These are phyloP conservation scores for Pongo pygmaeus DNA, from an alignment of 2,113 vertebrate genomes.

Conservation along the genomic window DNA sequence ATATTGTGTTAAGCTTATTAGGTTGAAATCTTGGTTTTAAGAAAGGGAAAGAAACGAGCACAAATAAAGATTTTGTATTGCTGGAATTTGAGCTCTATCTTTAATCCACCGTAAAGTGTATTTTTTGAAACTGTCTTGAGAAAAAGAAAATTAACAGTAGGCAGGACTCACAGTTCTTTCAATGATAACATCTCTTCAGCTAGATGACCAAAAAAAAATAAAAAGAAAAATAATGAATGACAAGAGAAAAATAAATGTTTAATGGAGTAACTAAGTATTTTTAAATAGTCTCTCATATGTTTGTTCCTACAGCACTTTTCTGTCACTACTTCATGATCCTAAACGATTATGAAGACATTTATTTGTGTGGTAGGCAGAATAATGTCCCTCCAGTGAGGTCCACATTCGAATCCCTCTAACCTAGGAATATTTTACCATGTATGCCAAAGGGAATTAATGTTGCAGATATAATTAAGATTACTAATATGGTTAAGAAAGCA, in stretches of 20 bases:
- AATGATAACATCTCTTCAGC: background rate
- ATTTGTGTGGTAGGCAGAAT: background rate
- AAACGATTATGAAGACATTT: background rate
- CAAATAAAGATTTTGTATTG: background rate
- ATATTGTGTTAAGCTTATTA: background rate
- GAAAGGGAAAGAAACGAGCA: background rate
- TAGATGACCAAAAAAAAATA: background rate
- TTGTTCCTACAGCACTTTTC: background rate
- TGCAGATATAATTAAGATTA: background rate
- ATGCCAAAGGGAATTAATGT: background rate
- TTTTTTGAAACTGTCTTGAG: background rate
- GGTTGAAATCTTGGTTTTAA: background rate
- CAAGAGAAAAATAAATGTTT: background rate
- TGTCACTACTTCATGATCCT: background rate
- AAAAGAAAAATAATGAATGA: background rate
- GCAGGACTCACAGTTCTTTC: background rate
- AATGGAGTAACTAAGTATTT: background rate
- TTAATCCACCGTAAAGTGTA: background rate
- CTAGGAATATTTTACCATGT: background rate
- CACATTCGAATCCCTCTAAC: background rate
- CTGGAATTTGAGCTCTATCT: background rate
- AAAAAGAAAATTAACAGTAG: background rate
- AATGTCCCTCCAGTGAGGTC: background rate
- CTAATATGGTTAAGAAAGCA: background rate
- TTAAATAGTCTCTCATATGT: background rate